Percentiles rank a stretch among this genome's conserved stretches.
Evolutionary conservation across 2,888 invertebrate species (phyloP).

Genomic region (Phyllotreta striolata): DNA sequence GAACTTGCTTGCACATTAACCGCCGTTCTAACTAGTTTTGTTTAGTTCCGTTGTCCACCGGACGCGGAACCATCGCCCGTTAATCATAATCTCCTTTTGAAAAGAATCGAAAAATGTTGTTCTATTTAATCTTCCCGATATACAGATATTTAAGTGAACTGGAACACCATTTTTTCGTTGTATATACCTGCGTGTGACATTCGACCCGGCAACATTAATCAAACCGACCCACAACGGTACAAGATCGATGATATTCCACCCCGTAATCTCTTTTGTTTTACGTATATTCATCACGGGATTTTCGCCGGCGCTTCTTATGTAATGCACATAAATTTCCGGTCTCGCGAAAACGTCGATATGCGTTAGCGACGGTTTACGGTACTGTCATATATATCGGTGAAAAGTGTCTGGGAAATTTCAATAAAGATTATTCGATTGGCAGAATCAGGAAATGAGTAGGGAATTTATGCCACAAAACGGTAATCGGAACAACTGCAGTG

Average conservation of each 20-base stretch:
- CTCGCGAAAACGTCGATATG: conserved; percentile 41
- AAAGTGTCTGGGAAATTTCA: conserved; percentile 40
- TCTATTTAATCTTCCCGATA: no score
- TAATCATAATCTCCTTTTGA: no score
- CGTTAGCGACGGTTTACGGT: conserved; percentile 42
- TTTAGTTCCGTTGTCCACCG: conserved; percentile 18
- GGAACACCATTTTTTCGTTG: no score
- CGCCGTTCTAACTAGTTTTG: conserved; percentile 34
- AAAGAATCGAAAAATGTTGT: no score
- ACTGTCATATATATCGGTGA: conserved; percentile 42
- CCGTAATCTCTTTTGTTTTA: conserved; percentile 47
- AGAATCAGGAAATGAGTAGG: conserved; percentile 37
- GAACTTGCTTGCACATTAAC: conserved; percentile 42
- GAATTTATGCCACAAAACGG: conserved; percentile 32
- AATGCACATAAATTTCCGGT: conserved; percentile 35
- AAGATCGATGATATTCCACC: no score
- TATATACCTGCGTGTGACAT: no score
- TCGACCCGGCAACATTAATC: no score
- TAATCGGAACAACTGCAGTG: conserved; percentile 28
- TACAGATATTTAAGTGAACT: no score
- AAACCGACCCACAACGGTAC: no score
- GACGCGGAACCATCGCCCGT: no score
- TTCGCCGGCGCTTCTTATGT: conserved; percentile 31
- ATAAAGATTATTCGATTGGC: conserved; percentile 40
- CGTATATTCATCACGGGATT: conserved; percentile 49